These are phyloP conservation scores for Brassicogethes aeneus DNA, from an alignment of 2,888 invertebrate genomes.

Conservation along the genomic window DNA sequence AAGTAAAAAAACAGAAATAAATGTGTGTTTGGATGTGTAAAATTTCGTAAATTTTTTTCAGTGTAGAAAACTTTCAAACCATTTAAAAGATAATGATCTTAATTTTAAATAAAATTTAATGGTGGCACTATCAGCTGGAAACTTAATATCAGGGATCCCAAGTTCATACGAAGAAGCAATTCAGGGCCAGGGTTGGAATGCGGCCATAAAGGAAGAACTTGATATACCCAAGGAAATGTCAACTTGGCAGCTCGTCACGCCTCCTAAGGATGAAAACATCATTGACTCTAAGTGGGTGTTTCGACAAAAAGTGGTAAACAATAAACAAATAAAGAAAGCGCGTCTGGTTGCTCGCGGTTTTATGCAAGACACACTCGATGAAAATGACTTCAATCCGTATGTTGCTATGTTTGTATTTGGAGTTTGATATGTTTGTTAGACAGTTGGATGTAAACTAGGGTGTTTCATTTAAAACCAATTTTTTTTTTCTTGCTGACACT, in stretches of 20 bases:
- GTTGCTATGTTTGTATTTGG: conserved; percentile 13
- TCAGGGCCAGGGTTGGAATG: conserved; percentile 8
- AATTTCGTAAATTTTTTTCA: too few species aligned
- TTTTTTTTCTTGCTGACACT: too few species aligned
- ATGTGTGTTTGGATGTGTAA: too few species aligned
- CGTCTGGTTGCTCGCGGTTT: conserved; percentile 14
- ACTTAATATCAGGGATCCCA: conserved; percentile 5
- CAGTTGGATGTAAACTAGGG: conserved; percentile 26
- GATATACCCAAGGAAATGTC: conserved; percentile 6
- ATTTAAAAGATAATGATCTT: neutral
- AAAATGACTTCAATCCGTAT: conserved; percentile 19
- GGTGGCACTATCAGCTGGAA: conserved; percentile 5
- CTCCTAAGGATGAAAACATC: conserved; percentile 8
- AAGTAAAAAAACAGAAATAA: too few species aligned
- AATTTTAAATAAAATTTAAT: conserved; percentile 6
- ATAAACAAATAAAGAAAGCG: conserved; percentile 10
- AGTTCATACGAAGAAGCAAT: conserved; percentile 8
- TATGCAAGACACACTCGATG: conserved; percentile 5
- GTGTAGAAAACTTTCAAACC: neutral
- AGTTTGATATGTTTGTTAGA: conserved; percentile 11
- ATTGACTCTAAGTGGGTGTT: conserved; percentile 17
- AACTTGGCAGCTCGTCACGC: conserved; percentile 12
- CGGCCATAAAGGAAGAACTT: conserved; percentile 10
- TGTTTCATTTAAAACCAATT: too few species aligned
- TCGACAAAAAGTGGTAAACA: conserved; percentile 10